phyloP scores from a whole-genome alignment of 2,113 vertebrate genomes.

The Leptocoma aspasia region DNA sequence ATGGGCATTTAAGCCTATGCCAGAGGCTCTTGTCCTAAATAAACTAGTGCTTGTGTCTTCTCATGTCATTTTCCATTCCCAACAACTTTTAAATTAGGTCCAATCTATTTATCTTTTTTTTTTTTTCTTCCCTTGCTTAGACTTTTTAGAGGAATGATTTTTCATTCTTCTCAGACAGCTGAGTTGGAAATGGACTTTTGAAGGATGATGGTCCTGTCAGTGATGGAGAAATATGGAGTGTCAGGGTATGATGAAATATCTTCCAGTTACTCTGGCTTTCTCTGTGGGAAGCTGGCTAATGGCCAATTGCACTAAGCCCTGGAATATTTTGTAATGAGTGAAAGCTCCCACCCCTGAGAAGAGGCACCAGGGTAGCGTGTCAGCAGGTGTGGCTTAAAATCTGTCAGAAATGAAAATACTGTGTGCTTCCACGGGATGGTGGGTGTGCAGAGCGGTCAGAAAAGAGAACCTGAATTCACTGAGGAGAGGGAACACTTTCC shows the following conservation, averaged over 20 bases:
- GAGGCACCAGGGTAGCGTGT: fast-evolving
- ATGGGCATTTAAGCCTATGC: not conserved
- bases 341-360: not conserved
- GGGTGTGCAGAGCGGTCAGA: not conserved
- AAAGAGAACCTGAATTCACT: not conserved
- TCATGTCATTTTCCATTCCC: not conserved
- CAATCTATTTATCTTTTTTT: not conserved
- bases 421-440: fast-evolving
- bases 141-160: conserved; percentile 7
- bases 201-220: conserved; percentile 27
- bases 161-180: conserved; percentile 46
- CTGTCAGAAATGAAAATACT: not conserved
- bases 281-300: conserved; percentile 13
- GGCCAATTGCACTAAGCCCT: not conserved
- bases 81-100: conserved; percentile 14
- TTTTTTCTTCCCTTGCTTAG: not conserved
- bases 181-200: conserved; percentile 54
- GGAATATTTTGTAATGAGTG: not conserved
- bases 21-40: conserved; percentile 3
- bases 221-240: conserved; percentile 39
- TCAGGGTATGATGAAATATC: conserved; percentile 13
- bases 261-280: not conserved
- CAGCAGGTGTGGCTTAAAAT: not conserved
- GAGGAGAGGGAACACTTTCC: not conserved
- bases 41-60: not conserved